Percentiles rank a stretch among this genome's conserved stretches.
These are phyloP conservation scores for Tretioscincus oriximinensis DNA, from an alignment of 2,113 vertebrate genomes.

Conservation along the genomic window DNA sequence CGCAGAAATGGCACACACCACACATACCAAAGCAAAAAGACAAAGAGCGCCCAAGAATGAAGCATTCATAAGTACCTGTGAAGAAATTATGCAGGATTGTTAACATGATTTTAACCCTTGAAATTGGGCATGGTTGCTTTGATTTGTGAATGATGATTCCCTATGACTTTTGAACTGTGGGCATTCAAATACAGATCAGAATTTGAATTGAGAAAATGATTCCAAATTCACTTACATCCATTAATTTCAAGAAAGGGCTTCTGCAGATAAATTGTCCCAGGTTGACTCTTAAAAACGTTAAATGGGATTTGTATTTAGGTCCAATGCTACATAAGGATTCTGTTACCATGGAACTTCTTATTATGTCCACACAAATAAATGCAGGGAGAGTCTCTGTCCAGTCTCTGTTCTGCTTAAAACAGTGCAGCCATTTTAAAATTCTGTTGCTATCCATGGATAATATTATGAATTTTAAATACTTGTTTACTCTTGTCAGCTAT, in stretches of 20 bases:
- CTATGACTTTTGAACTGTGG: too few species aligned
- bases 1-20: conserved; percentile 78
- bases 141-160: too few species aligned
- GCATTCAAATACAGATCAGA: too few species aligned
- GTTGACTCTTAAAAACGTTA: neutral
- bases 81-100: neutral
- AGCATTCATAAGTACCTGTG: conserved; percentile 85
- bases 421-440: neutral
- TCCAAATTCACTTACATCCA: neutral
- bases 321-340: neutral
- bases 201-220: neutral
- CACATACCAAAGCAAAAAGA: conserved; percentile 81
- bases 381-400: neutral
- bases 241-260: neutral
- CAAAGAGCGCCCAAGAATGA: conserved; percentile 82
- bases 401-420: too few species aligned
- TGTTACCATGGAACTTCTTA: neutral
- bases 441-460: neutral
- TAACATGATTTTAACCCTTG: too few species aligned
- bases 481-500: too few species aligned
- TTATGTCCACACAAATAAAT: neutral
- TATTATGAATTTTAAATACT: too few species aligned
- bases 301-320: neutral
- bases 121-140: too few species aligned
- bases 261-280: neutral